Evolutionary conservation across 2,888 invertebrate species (phyloP).

Genomic region (Escarpia spicata): DNA sequence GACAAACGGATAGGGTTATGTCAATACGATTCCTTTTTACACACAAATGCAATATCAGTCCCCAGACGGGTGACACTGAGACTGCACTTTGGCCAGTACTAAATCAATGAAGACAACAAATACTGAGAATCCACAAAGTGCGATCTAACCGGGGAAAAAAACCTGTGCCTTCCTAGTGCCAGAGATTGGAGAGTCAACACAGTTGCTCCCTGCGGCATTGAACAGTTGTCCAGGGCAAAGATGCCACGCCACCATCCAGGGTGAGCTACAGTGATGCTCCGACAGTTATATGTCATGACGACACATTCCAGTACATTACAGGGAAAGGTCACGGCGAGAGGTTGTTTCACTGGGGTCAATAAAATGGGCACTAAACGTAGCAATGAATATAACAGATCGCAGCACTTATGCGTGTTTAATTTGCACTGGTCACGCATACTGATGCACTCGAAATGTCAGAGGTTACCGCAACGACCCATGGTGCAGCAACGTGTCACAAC

Average conservation of each 20-base stretch:
- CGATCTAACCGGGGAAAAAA: not conserved
- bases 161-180: not conserved
- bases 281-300: not conserved
- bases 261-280: not conserved
- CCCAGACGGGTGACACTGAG: not conserved
- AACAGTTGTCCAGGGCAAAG: not conserved
- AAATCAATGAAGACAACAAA: not conserved
- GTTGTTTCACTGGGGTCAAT: not conserved
- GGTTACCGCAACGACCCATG: not conserved
- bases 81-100: not conserved
- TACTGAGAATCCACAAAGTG: not conserved
- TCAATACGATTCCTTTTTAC: not conserved
- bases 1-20: not conserved
- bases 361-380: not conserved
- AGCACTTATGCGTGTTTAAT: not conserved
- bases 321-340: not conserved
- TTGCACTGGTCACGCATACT: not conserved
- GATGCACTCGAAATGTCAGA: not conserved
- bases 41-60: not conserved
- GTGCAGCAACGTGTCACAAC: not conserved
- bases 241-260: not conserved
- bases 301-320: no score
- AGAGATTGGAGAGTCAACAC: not conserved
- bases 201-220: not conserved
- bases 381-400: not conserved